Evolutionary conservation across 2,113 vertebrate genomes (phyloP), one percentile per base, ranked within the genome.

Genomic region (Caranx ignobilis): DNA sequence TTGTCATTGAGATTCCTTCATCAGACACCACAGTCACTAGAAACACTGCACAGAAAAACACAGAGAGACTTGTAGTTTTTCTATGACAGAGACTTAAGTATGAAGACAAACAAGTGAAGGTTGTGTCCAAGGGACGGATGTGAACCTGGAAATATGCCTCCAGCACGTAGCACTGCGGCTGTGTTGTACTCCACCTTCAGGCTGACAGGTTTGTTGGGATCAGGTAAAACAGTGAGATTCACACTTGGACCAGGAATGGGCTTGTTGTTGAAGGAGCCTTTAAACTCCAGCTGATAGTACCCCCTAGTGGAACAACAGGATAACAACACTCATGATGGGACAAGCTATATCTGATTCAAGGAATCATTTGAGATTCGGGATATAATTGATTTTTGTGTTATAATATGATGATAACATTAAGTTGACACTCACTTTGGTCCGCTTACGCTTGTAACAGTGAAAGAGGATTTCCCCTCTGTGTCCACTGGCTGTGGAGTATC

Each of bases 11-110:
- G 48, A 74, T 94, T 9, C 94, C 96, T 70, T 96, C 96, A 86
- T 99, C 98, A 67, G 98, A 97, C 86, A 97, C 73, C 79, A 98
- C 95, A 34, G 92, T 96, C 86, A 99, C 94, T 45, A 94, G 91
- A 89, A 99, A 98, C 89, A 96, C 98, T 99, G 90, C 71, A 31
- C n/a, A 69, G 5, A 81, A 3, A 81, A 16, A 62, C 34, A 82
- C 15, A 41, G 13, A 80, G 31, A 4, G 21, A 10, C 21, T 16
- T 2, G 78, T 39, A 75, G 71, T 77, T 41, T 41, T 67, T 21
- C 43, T 32, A 55, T 67, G 4, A 57, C 26, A 18, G n/a, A 57
- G 6, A 1, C 18, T 26, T 11, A 55, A 55, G 43, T 9, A 26
- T 32, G 6, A 4, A 18, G 19, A 41, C 5, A 39, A 75, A 65